Base-by-base conservation (phyloP, 2,888 invertebrate species). In the Noctua janthina region DNA sequence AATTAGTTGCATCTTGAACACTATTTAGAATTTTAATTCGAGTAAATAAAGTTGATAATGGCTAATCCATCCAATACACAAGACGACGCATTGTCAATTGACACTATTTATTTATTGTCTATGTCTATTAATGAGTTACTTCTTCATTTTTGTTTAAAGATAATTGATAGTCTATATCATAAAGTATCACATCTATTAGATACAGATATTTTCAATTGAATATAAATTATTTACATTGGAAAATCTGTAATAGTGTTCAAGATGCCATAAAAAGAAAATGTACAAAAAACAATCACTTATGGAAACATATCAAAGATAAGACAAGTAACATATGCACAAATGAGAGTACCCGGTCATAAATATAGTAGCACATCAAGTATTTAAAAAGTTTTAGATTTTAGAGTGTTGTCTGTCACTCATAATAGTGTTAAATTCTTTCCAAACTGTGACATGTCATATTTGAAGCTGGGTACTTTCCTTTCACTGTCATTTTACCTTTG, bases 211-310 rank as follows among this genome's bases (percentile, higher is more conserved):
- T 46, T n/a, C 67, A 68, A 11, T 35, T 54, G 6, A 46, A 23
- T 54, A 46, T 46, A 29, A 49, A 43, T 43, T 20, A 66, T 71
- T 43, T 29, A 64, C 20, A 39, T 15, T 46, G 23, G 13, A 49
- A 66, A 15, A 54, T 39, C 13, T 20, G 11, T 23, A 46, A 46
- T 49, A 76, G 68, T n/a, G 76, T 86, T 71, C 82, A 89, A 89
- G 86, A 81, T 76, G 49, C 17, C n/a, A 70, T 23, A 54, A 54
- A 67, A 73, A 56, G 56, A 64, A 59, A 35, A 75, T 75, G 86
- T 75, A 66, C n/a, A 84, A 88, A 89, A 89, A 76, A 90, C 85
- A 76, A 69, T 82, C 83, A 91, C 88, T 87, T 69, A 84, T 69
- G 54, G 29, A 78, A 77, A 79, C 59, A 67, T 62, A 64, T 56